Conservation (phyloP, 2,113 vertebrate genomes). For the Puntigrus tetrazona region DNA sequence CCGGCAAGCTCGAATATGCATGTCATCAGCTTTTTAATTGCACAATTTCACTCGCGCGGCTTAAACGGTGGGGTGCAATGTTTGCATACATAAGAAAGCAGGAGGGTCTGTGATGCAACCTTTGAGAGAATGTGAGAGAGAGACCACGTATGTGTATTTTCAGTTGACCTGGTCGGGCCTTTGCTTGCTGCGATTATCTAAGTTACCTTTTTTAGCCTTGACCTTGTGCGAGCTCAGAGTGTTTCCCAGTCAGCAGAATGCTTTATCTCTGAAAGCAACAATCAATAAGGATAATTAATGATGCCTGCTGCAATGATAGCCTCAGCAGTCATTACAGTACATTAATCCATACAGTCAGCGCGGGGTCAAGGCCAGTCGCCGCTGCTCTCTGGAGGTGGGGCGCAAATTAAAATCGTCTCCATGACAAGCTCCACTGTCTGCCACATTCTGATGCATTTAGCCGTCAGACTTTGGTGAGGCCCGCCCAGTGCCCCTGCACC, state of each 20-base stretch:
- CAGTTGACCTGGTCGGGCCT: conserved; percentile 20
- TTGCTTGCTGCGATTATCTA: conserved; percentile 84
- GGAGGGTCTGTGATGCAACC: not conserved
- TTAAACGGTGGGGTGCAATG: not conserved
- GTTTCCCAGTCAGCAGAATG: conserved; percentile 99
- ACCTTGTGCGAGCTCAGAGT: conserved; percentile 93
- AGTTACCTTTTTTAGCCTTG: conserved; percentile 90
- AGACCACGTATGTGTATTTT: conserved; percentile 61
- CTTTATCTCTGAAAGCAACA: conserved; percentile 99
- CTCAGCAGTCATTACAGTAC: conserved; percentile 98
- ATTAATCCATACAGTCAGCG: conserved; percentile 98
- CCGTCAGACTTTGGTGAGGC: conserved; percentile 73
- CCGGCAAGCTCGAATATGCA: no score
- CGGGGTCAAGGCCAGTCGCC: conserved; percentile 96
- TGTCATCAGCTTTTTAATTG: not conserved
- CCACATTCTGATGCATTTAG: conserved; percentile 73
- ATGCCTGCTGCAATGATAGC: conserved; percentile 99
- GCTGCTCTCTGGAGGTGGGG: conserved; percentile 91
- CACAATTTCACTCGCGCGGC: not conserved
- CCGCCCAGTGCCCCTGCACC: conserved; percentile 61
- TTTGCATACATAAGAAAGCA: not conserved
- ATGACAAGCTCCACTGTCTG: conserved; percentile 81
- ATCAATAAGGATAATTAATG: conserved; percentile 99
- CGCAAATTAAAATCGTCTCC: conserved; percentile 99
- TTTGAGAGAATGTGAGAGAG: conserved; percentile 22